phyloP scores from a whole-genome alignment of 2,113 vertebrate genomes.

The Passer montanus region DNA sequence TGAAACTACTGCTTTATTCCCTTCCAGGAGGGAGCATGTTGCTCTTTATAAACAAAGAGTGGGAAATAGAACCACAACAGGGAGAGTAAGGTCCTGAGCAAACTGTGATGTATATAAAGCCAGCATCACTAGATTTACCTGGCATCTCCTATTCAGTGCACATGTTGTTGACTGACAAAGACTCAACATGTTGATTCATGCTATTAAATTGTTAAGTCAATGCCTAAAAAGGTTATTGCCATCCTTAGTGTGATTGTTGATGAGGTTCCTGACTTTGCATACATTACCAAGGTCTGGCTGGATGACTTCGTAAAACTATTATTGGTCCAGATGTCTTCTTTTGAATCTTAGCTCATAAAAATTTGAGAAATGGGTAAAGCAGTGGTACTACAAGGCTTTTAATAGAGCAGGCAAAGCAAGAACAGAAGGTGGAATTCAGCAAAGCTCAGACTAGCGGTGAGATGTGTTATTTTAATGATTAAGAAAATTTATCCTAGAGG shows the following conservation, averaged over 20 bases:
- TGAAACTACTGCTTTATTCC: neutral
- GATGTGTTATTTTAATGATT: neutral
- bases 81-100: neutral
- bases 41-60: neutral
- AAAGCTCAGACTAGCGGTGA: neutral
- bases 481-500: neutral
- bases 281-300: constrained; percentile 28
- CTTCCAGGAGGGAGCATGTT: neutral
- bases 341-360: neutral
- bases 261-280: constrained; percentile 65
- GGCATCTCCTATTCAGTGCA: constrained; percentile 44
- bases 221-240: constrained; percentile 49
- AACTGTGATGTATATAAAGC: neutral
- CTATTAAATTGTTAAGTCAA: constrained; percentile 59
- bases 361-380: neutral
- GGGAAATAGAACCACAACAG: neutral
- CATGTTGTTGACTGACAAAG: constrained; percentile 42
- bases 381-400: neutral
- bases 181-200: constrained; percentile 46
- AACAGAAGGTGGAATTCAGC: neutral
- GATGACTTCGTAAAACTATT: constrained; percentile 21
- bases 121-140: neutral
- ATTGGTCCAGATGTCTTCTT: constrained; percentile 24
- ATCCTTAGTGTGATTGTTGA: constrained; percentile 37
- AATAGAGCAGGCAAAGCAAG: neutral